Evolutionary conservation across 2,888 invertebrate genomes (phyloP).

Genomic region (Eupeodes latifasciatus): DNA sequence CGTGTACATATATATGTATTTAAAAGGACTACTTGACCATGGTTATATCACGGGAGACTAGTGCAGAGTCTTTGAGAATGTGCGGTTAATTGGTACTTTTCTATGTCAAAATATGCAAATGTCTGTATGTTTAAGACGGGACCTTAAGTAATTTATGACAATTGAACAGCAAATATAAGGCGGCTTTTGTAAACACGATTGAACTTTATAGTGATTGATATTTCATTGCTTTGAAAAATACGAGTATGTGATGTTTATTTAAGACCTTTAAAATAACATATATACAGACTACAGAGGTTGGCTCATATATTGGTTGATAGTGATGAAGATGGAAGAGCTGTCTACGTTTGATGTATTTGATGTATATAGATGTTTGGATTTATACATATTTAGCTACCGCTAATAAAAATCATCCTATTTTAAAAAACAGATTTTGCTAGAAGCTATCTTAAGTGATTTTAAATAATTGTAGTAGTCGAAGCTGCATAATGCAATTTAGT

Average conservation of each 20-base stretch:
- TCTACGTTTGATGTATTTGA: too few relatives aligned
- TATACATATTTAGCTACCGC: too few relatives aligned
- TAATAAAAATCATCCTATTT: too few relatives aligned
- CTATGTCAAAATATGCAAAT: slow-evolving; percentile 73
- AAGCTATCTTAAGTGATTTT: too few relatives aligned
- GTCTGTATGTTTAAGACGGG: slow-evolving; percentile 32
- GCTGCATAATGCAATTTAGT: too few relatives aligned
- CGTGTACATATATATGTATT: background rate
- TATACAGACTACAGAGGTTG: too few relatives aligned
- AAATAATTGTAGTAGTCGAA: too few relatives aligned
- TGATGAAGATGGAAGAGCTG: too few relatives aligned
- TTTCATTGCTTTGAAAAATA: slow-evolving; percentile 14
- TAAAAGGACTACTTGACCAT: slow-evolving; percentile 55
- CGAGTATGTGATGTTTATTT: slow-evolving; percentile 18
- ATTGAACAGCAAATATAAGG: slow-evolving; percentile 53
- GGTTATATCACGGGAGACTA: slow-evolving; percentile 22
- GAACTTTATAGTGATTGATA: slow-evolving; percentile 46
- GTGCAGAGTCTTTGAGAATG: slow-evolving; percentile 38
- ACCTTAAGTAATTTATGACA: slow-evolving; percentile 69
- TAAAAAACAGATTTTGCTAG: too few relatives aligned
- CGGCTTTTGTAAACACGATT: slow-evolving; percentile 48
- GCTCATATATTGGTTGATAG: too few relatives aligned
- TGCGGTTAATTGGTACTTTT: slow-evolving; percentile 72
- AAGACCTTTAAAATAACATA: background rate
- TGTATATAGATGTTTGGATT: too few relatives aligned